Conservation (phyloP, 2,888 invertebrate genomes). For the Drosophila meridiana region DNA sequence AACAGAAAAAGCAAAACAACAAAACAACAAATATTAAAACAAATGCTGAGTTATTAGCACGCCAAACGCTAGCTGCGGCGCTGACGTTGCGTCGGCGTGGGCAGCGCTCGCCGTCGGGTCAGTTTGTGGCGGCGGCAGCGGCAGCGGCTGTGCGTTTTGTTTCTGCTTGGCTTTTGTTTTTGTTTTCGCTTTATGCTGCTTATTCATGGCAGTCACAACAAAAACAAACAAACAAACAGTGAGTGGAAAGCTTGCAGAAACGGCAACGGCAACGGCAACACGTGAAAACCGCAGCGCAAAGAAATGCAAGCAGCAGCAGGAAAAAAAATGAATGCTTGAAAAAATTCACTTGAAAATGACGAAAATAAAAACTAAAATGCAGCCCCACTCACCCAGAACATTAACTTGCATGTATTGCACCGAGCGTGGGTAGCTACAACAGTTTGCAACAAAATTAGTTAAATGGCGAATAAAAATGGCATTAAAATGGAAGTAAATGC, state of each 20-base stretch:
- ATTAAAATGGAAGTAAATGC: background rate
- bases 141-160: slow-evolving; percentile 26
- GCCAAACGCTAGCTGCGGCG: slow-evolving; percentile 27
- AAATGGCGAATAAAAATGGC: background rate
- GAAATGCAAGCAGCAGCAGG: slow-evolving; percentile 36
- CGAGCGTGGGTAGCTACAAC: slow-evolving; percentile 35
- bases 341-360: slow-evolving; percentile 41
- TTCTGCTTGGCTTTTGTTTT: slow-evolving; percentile 38
- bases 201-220: slow-evolving; percentile 58
- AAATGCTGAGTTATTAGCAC: slow-evolving; percentile 78
- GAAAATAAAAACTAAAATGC: slow-evolving; percentile 64
- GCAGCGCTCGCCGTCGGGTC: slow-evolving; percentile 9
- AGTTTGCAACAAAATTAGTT: slow-evolving; percentile 8
- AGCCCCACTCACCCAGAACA: slow-evolving; percentile 67
- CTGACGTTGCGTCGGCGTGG: slow-evolving; percentile 16
- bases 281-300: slow-evolving; percentile 70
- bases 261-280: slow-evolving; percentile 56
- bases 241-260: slow-evolving; percentile 60
- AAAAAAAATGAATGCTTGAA: slow-evolving; percentile 5
- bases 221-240: slow-evolving; percentile 32
- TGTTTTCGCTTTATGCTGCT: slow-evolving; percentile 57
- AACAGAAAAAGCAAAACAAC: slow-evolving; percentile 26
- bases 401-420: slow-evolving; percentile 53
- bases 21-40: slow-evolving; percentile 44
- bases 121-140: background rate